phyloP scores from a whole-genome alignment of 2,113 vertebrate genomes.

The Corapipo altera region DNA sequence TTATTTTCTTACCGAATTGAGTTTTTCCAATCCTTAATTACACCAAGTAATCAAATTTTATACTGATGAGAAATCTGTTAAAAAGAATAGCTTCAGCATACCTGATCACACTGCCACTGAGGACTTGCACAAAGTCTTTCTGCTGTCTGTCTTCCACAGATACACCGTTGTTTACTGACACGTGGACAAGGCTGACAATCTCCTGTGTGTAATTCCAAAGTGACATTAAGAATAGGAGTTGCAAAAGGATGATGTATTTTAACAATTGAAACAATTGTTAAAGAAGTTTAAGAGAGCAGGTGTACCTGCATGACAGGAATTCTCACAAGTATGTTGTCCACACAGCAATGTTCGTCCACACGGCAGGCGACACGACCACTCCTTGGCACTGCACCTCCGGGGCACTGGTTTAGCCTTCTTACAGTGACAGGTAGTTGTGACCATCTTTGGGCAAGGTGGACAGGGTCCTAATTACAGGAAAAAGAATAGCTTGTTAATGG shows the following conservation, averaged over 20 bases:
- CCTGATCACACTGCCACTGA: conserved; percentile 86
- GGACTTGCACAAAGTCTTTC: conserved; percentile 89
- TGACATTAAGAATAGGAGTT: neutral
- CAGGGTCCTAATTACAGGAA: conserved; percentile 83
- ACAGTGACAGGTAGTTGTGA: conserved; percentile 87
- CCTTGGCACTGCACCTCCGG: conserved; percentile 91
- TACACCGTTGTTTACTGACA: conserved; percentile 88
- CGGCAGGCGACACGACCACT: conserved; percentile 84
- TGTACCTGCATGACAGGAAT: conserved; percentile 83
- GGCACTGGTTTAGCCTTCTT: conserved; percentile 86
- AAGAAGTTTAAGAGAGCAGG: neutral
- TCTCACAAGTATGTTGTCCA: conserved; percentile 85
- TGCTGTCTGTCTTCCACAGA: conserved; percentile 81
- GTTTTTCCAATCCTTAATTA: neutral
- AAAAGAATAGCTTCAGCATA: conserved; percentile 31
- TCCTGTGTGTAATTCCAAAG: conserved; percentile 61
- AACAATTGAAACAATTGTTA: neutral
- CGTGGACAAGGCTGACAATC: conserved; percentile 86
- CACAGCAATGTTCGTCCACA: conserved; percentile 83
- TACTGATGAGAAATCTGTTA: neutral
- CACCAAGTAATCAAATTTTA: neutral
- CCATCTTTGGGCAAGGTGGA: conserved; percentile 96
- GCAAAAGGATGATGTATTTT: neutral
- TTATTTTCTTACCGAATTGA: neutral
- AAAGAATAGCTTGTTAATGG: neutral